Evolutionary conservation across 2,113 vertebrate genomes (phyloP), one percentile per base, ranked within the genome.

Genomic region (Limnothrissa miodon): DNA sequence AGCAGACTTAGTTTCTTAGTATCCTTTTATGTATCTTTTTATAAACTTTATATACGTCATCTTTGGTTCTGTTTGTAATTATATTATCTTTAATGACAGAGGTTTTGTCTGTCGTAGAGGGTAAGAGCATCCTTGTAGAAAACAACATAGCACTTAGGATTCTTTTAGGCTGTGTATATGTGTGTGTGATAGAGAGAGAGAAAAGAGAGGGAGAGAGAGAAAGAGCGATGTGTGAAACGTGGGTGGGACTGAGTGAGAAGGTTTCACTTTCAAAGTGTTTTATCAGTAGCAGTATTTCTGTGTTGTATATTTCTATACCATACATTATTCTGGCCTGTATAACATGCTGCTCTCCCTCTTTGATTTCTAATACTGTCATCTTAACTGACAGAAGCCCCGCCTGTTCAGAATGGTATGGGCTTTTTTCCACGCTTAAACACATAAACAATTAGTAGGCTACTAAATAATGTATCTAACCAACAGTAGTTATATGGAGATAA

Each of bases 341-440:
- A 33, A 53, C 42, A 3, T 29, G 44, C 85, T 62, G 0, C 78
- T 85, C 33, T 53, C 13, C 33, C 33, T 82, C 81, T 66, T 15
- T 78, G 81, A 78, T 86, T 9, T 85, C 80, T 29, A 0, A 0
- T 66, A 29, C 36, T 33, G 80, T 42, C 48, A 13, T n/a, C n/a
- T n/a, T n/a, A n/a, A n/a, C n/a, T 82, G 36, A 17, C 78, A 48
- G 62, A 17, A n/a, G 56, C 56, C 56, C 56, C 0, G 7, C 56
- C 56, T 59, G 56, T 59, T 59, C 1, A 21, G n/a, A 59, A 5
- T 59, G 56, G 56, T 59, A 59, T n/a, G 56, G 56, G 21, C 15
- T n/a, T 42, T 1, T 53, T 1, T 53, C 48, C 15, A 11, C 19
- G n/a, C 15, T 13, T 5, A n/a, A 53, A 48, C 15, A 15, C 23